Evolutionary conservation across 2,888 invertebrate species (phyloP), one percentile per base, ranked within the genome.

Genomic region (Orthosia gracilis): DNA sequence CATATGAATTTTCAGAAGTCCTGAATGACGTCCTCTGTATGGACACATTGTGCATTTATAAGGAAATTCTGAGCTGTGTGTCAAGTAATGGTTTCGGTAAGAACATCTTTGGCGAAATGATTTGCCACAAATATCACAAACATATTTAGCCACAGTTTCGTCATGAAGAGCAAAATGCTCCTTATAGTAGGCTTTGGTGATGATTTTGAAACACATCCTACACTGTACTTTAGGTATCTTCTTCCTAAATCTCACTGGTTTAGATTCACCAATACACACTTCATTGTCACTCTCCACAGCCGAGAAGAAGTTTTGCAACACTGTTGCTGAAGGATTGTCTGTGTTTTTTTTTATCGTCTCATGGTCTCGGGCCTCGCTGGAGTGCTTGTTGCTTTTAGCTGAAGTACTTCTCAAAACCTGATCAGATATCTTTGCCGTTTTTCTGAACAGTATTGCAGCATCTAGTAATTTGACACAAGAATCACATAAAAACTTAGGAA

Each of bases 81-180:
- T 85, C 11, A 91, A 76, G 52, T 91, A 91, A 70, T 94, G 94
- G 69, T 92, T 93, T 69, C 90, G 89, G 66, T 93, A 93, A 0
- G 93, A 91, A 84, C 93, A 92, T 69, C 91, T 82, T 49, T 91
- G 82, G 31, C 93, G 84, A 75, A 93, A 94, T 21, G 91, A 90
- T 76, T 93, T 94, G 0, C 94, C 94, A 81, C 94, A 94, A 0
- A 94, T 82, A 75, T 94, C 94, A 85, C 94, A 94, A 1, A 94
- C 88, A 88, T 91, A 93, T 63, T 92, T 92, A 21, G 72, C 58
- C 26, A 55, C 64, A 47, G 71, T 52, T 52, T 63, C 59, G 23
- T 94, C 92, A 86, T 93, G 93, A 87, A 78, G 69, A 18, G 68
- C 61, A 65, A 65, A 74, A 69, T 78, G 79, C 49, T 78, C 79